Base-by-base conservation (phyloP, 1,140 invertebrate genomes). In the Drosophila kohkoa region DNA sequence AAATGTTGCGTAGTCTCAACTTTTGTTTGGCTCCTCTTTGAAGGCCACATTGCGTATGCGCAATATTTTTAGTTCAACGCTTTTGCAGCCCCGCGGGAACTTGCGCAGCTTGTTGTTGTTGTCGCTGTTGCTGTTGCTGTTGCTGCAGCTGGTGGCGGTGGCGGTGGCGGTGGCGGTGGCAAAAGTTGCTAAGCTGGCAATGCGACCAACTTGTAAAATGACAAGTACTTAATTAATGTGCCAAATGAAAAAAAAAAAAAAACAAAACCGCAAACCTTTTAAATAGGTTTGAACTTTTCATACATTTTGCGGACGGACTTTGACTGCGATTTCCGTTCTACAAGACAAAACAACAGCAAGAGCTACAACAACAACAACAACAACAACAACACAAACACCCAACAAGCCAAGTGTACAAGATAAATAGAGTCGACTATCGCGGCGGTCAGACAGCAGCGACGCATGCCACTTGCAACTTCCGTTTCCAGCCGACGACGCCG, bases 391-490 rank as follows among this genome's bases (percentile, higher is more conserved):
- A 48, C 32, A n/a, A 57, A n/a, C 38, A 41, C 11, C 38, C 43
- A 5, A 58, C 54, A 25, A 41, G 32, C n/a, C 35, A 11, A 43
- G 3, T 25, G 38, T 35, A 45, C 54, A 65, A 45, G 62, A 54
- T 43, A 65, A 35, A 54, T 45, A 46, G 25, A 67, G 13, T n/a
- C 58, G 41, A 52, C 58, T 28, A 38, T 57, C n/a, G 58, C 10
- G 58, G 32, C 59, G 62, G 62, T 63, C 57, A 77, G 67, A 58
- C 25, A 74, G 16, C 66, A 63, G 79, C 82, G 79, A 87, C 83
- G 82, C 79, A 88, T 80, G 82, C 76, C 77, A 87, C 68, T 82
- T 87, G 82, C 76, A 71, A 88, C 79, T 79, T 87, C 83, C 82
- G 82, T 63, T 87, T 82, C 79, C 79, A 76, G 54, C 46, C 49